phyloP scores from a whole-genome alignment of 2,113 vertebrate species.

The Microtus oregoni region DNA sequence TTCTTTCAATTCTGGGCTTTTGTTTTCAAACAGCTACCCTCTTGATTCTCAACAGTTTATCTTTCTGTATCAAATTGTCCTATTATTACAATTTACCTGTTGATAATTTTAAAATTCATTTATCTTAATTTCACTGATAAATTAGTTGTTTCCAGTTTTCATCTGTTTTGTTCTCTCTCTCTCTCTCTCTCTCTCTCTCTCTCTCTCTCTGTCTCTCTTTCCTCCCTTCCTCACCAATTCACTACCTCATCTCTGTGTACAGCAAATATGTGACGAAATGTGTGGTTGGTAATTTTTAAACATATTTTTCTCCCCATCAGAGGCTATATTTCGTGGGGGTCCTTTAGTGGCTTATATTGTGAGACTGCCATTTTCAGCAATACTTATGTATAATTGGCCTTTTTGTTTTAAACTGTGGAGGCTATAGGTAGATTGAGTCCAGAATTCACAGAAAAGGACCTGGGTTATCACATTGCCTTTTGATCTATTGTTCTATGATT shows the following conservation, averaged over 20 bases:
- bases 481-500: neutral
- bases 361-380: conserved; percentile 5
- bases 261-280: neutral
- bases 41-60: neutral
- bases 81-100: neutral
- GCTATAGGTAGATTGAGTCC: neutral
- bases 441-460: neutral
- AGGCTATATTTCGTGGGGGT: neutral
- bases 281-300: neutral
- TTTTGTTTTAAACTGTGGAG: neutral
- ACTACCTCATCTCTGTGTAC: neutral
- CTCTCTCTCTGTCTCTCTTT: neutral
- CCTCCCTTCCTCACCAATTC: too few relatives aligned
- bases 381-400: neutral
- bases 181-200: too few relatives aligned
- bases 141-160: neutral
- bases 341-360: neutral
- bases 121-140: conserved; percentile 26
- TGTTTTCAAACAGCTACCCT: neutral
- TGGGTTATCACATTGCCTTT: neutral
- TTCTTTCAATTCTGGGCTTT: neutral
- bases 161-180: too few relatives aligned
- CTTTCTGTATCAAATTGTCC: neutral
- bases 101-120: neutral
- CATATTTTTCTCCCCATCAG: neutral